phyloP scores from a whole-genome alignment of 1,140 invertebrate genomes.

The Drosophila eugracilis region DNA sequence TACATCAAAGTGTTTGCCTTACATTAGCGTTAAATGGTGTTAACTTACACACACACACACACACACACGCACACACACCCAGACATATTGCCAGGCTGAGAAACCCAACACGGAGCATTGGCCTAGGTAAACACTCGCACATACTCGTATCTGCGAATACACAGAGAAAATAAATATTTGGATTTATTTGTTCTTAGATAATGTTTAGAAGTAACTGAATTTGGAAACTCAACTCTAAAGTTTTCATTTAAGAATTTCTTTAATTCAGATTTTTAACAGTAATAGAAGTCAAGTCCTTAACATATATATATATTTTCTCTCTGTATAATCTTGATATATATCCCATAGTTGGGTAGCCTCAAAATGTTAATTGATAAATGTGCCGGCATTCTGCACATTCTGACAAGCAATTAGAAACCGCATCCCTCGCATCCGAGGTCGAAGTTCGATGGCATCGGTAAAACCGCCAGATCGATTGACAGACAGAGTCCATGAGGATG shows the following conservation, averaged over 20 bases:
- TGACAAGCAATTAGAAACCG: slow-evolving; percentile 77
- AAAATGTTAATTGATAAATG: slow-evolving; percentile 67
- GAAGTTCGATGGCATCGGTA: slow-evolving; percentile 18
- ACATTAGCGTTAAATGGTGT: slow-evolving; percentile 83
- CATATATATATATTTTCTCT: neutral
- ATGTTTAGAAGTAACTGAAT: no score
- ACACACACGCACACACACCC: slow-evolving; percentile 47
- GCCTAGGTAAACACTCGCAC: slow-evolving; percentile 54
- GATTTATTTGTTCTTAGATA: no score
- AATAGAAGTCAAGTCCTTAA: neutral
- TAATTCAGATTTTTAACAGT: no score
- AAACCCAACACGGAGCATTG: slow-evolving; percentile 41
- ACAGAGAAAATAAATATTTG: neutral
- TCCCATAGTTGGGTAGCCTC: slow-evolving; percentile 6
- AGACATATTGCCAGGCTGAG: slow-evolving; percentile 21
- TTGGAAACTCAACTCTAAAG: no score
- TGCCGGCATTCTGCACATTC: slow-evolving; percentile 37
- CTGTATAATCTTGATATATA: neutral
- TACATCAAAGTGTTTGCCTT: slow-evolving; percentile 79
- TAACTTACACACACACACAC: slow-evolving; percentile 61
- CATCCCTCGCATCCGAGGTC: slow-evolving; percentile 19
- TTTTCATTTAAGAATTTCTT: neutral
- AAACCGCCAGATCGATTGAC: slow-evolving; percentile 18
- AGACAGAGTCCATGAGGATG: neutral
- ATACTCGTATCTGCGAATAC: neutral